A percentile compares a stretch with the other conserved stretches of the same genome.
phyloP scores from a whole-genome alignment of 2,113 vertebrate species.

The Brachypodius melanocephalos region DNA sequence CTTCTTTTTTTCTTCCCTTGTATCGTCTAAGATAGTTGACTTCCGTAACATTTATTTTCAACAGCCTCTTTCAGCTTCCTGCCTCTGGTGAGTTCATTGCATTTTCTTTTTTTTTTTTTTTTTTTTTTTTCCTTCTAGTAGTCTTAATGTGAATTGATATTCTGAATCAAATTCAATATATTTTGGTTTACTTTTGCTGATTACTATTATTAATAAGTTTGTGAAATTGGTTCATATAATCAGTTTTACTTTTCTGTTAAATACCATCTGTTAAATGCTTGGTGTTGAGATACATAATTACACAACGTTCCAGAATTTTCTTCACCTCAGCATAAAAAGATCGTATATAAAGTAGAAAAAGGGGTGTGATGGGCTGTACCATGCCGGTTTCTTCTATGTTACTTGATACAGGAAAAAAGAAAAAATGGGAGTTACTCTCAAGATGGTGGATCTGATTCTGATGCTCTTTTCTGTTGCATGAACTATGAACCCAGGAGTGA shows the following conservation, averaged over 20 bases:
- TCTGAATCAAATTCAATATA: background rate
- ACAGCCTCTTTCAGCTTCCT: conserved; percentile 36
- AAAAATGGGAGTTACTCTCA: background rate
- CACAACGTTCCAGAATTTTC: background rate
- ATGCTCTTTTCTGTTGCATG: background rate
- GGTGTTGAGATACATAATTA: background rate
- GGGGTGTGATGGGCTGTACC: background rate
- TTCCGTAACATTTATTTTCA: conserved; percentile 27
- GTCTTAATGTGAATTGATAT: background rate
- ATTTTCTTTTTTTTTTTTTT: background rate
- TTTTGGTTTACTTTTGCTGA: background rate
- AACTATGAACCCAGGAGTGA: background rate
- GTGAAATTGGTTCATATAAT: background rate
- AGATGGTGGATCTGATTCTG: background rate
- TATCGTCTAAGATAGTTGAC: background rate
- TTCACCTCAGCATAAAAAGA: background rate
- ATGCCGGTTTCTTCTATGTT: background rate
- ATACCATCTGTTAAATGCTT: background rate
- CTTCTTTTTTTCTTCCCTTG: background rate
- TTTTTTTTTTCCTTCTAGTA: background rate
- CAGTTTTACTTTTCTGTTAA: background rate
- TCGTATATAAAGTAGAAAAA: background rate
- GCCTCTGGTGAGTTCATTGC: conserved; percentile 33
- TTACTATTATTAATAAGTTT: background rate
- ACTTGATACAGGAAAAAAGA: background rate